Conservation (phyloP, 2,888 invertebrate species). For the Drosophila nr. perissopoda region DNA sequence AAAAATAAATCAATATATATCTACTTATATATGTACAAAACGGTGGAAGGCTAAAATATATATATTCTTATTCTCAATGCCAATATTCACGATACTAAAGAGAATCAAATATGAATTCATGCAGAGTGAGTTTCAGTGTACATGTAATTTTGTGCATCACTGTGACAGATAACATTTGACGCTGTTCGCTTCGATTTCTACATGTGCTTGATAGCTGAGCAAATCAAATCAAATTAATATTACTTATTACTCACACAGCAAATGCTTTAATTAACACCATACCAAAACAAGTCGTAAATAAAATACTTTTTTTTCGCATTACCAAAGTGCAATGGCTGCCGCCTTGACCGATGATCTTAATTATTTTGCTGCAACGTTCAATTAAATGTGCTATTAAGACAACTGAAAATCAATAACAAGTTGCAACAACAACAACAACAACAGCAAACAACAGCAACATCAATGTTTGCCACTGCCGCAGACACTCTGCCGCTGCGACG, state of each 20-base stretch:
- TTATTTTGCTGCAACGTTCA: slow-evolving; percentile 49
- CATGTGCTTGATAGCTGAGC: slow-evolving; percentile 19
- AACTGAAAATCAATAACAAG: slow-evolving; percentile 53
- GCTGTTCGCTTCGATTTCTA: slow-evolving; percentile 34
- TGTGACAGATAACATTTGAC: slow-evolving; percentile 62
- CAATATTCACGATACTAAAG: slow-evolving; percentile 61
- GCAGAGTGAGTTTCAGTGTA: slow-evolving; percentile 68
- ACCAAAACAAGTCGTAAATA: slow-evolving; percentile 2
- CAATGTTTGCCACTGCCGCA: slow-evolving; percentile 74
- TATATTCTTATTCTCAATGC: slow-evolving; percentile 32
- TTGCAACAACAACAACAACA: not conserved
- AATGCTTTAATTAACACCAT: slow-evolving; percentile 63
- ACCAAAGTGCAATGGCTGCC: slow-evolving; percentile 59
- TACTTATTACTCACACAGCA: slow-evolving; percentile 36
- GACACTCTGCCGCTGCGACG: slow-evolving; percentile 61
- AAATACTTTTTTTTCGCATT: slow-evolving; percentile 11
- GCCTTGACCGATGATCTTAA: slow-evolving; percentile 59
- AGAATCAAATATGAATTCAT: slow-evolving; percentile 75
- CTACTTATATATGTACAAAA: not conserved
- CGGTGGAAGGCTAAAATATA: slow-evolving; percentile 1
- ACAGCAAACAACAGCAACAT: slow-evolving; percentile 36
- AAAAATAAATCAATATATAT: slow-evolving; percentile 6
- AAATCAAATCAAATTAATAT: slow-evolving; percentile 60
- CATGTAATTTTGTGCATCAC: slow-evolving; percentile 40
- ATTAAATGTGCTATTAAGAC: slow-evolving; percentile 46